These are phyloP conservation scores for Aphaenogaster rudis DNA, from an alignment of 1,140 invertebrate genomes.

Conservation along the genomic window DNA sequence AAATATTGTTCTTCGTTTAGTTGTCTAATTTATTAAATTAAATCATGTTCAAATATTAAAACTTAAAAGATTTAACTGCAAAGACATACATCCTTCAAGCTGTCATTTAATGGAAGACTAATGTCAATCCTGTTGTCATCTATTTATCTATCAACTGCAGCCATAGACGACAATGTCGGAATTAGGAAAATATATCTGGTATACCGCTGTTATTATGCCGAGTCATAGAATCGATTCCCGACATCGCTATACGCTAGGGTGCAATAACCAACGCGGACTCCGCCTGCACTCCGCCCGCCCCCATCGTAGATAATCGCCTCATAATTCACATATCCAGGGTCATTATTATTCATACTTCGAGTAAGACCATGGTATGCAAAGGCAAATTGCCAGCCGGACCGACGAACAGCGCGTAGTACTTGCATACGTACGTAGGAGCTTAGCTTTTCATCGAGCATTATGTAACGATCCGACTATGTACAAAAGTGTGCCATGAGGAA, in stretches of 20 bases:
- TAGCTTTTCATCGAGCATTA: constrained; percentile 70
- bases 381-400: constrained; percentile 73
- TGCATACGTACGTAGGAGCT: constrained; percentile 59
- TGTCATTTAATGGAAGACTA: not conserved
- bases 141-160: not conserved
- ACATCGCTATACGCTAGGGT: constrained; percentile 37
- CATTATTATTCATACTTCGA: constrained; percentile 77
- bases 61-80: not conserved
- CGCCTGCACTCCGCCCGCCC: not conserved
- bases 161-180: not conserved
- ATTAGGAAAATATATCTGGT: constrained; percentile 46
- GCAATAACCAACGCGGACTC: constrained; percentile 64
- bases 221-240: constrained; percentile 65
- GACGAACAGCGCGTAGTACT: constrained; percentile 57
- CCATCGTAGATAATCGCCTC: constrained; percentile 73
- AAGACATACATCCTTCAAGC: not conserved
- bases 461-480: constrained; percentile 53
- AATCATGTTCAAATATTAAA: not conserved
- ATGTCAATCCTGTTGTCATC: not conserved
- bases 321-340: constrained; percentile 75
- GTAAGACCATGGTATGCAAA: constrained; percentile 67
- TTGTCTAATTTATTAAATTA: not conserved
- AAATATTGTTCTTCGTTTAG: not conserved
- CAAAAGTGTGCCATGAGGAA: constrained; percentile 31
- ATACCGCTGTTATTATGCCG: constrained; percentile 33